These are phyloP conservation scores for Ceraclea dissimilis DNA, from an alignment of 2,888 invertebrate species.

Conservation along the genomic window DNA sequence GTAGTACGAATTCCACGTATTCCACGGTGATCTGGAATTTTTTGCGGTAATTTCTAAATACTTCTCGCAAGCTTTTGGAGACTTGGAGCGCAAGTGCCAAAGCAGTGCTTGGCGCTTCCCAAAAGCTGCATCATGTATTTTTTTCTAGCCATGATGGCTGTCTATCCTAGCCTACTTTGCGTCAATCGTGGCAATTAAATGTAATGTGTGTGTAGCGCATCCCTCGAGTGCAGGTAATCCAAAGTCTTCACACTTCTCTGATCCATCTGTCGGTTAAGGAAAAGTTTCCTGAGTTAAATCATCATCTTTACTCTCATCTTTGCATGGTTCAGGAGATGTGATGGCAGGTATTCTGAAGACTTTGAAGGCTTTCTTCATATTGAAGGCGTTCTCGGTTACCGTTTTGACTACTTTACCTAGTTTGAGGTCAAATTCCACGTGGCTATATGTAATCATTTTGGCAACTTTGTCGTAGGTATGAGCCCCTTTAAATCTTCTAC, in stretches of 20 bases:
- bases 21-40: background rate
- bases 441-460: background rate
- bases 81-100: background rate
- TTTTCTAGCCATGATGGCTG: background rate
- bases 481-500: too few relatives aligned
- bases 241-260: background rate
- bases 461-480: background rate
- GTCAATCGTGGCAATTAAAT: background rate
- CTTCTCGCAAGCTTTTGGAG: background rate
- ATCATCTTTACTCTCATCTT: background rate
- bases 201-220: background rate
- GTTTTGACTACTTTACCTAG: background rate
- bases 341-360: background rate
- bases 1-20: background rate
- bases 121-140: background rate
- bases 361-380: background rate
- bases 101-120: background rate
- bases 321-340: background rate
- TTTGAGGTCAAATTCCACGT: background rate
- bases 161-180: background rate
- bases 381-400: background rate
- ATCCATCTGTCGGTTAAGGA: background rate
- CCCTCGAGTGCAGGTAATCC: background rate
- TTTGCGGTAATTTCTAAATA: background rate
- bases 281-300: background rate